Evolutionary conservation across 1,140 invertebrate species (phyloP).

Genomic region (Saccostrea cuccullata): DNA sequence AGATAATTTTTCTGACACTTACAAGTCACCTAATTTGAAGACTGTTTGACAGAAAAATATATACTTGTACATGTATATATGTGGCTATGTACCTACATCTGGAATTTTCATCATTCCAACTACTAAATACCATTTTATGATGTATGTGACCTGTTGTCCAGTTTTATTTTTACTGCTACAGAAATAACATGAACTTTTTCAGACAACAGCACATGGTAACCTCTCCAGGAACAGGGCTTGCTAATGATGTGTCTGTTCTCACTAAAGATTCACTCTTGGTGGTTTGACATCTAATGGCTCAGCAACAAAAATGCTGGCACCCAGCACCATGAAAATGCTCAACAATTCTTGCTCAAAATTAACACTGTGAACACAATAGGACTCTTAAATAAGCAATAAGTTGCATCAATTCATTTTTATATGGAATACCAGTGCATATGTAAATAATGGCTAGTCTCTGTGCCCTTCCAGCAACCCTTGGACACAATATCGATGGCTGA

Average conservation of each 20-base stretch:
- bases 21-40: not conserved
- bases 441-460: not conserved
- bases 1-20: not conserved
- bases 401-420: constrained; percentile 4
- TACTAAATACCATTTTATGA: no score
- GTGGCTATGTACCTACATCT: no score
- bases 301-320: constrained; percentile 11
- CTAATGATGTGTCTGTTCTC: constrained; percentile 7
- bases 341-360: not conserved
- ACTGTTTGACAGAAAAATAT: not conserved
- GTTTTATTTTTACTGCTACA: not conserved
- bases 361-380: not conserved
- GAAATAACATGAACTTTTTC: not conserved
- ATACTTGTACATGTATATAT: not conserved
- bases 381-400: not conserved
- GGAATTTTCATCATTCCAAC: no score
- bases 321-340: not conserved
- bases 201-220: not conserved
- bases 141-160: not conserved
- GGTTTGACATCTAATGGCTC: constrained; percentile 27
- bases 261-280: constrained; percentile 30
- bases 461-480: constrained; percentile 11
- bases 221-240: not conserved
- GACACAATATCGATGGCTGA: constrained; percentile 18
- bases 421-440: not conserved